Evolutionary conservation across 2,113 vertebrate genomes (phyloP), one percentile per base, ranked within the genome.

Genomic region (Procapra przewalskii): DNA sequence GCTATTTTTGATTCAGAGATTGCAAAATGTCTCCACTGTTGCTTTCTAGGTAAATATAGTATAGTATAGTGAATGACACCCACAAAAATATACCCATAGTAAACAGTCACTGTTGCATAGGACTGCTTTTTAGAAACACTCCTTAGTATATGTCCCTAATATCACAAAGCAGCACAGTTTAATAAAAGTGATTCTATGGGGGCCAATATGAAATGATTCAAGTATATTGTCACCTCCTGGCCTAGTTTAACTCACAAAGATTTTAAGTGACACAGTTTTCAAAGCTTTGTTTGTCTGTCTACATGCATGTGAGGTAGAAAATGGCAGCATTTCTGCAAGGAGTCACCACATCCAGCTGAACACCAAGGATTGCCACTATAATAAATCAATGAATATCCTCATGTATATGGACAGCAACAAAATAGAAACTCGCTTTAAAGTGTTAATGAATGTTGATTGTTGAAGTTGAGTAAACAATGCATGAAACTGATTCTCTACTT

Each of bases 161-260:
- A 88, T 71, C 45, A 92, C 75, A 81, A 92, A 97, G 67, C 57
- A 94, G 40, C 90, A 5, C 29, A 87, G 40, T 57, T 92, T 81
- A 67, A 31, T 80, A 48, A 87, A 94, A 90, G 54, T 52, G 57
- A 86, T 83, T 94, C 45, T 45, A 23, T n/a, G 7, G 48, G 43
- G 82, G 50, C 7, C 43, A 90, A 64, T 62, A 55, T 85, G 31
- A 77, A 84, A 15, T n/a, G 29, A 88, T 84, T 96, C 45, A 36
- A 90, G 11, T 62, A 75, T 43, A 15, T 80, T 88, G 14, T 29
- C 43, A n/a, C 48, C 60, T 93, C 11, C 71, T 92, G 16, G 5
- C 80, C 27, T 97, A 45, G 17, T 25, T 57, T 90, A 95, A 96
- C 55, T 92, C 64, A 84, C 21, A 36, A 96, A 94, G 94, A 90